Conservation (phyloP, 1,140 invertebrate genomes). For the Pachyrhynchus sulphureomaculatus region DNA sequence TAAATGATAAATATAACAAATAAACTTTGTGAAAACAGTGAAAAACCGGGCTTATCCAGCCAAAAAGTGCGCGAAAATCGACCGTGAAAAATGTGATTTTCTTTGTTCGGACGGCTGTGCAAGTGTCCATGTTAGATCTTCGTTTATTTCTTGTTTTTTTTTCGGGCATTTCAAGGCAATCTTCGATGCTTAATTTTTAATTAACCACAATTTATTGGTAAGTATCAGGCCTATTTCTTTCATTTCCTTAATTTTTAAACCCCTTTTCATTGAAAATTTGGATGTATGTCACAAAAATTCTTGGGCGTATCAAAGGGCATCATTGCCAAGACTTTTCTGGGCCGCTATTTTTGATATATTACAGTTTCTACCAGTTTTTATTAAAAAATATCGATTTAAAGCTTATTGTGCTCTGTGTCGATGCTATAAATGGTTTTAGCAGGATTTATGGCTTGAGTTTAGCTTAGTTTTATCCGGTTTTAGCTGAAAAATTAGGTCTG, state of each 20-base stretch:
- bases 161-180: constrained; percentile 7
- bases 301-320: constrained; percentile 23
- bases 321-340: constrained; percentile 1
- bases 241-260: background rate
- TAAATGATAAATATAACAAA: constrained; percentile 22
- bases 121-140: constrained; percentile 27
- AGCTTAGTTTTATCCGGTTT: constrained; percentile 18
- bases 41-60: constrained; percentile 4
- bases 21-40: constrained; percentile 3
- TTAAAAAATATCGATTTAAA: constrained; percentile 34
- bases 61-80: constrained; percentile 28
- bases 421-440: constrained; percentile 20
- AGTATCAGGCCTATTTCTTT: background rate
- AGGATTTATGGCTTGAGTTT: constrained; percentile 21
- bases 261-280: constrained; percentile 10
- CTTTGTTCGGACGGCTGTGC: constrained; percentile 27
- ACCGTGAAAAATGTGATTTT: constrained; percentile 31
- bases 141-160: constrained; percentile 12
- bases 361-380: constrained; percentile 32
- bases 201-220: background rate
- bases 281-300: constrained; percentile 1
- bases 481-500: constrained; percentile 10
- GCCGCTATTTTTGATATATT: constrained; percentile 33
- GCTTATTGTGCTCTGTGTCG: constrained; percentile 22
- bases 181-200: background rate